Evolutionary conservation across 1,140 invertebrate species (phyloP), one percentile per base, ranked within the genome.

Genomic region (Stenopsyche tienmushanensis): DNA sequence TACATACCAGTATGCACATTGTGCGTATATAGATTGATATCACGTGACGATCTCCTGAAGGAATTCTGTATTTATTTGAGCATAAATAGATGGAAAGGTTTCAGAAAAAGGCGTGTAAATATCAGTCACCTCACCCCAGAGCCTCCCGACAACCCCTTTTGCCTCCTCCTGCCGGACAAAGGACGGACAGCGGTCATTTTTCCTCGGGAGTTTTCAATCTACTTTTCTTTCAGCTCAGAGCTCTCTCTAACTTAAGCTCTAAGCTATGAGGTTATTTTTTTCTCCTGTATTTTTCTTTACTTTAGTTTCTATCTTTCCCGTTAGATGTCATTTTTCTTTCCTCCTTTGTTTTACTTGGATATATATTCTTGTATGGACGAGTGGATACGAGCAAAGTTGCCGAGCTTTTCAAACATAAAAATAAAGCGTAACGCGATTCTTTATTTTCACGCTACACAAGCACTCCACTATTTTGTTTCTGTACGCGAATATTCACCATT

Each of bases 121-220:
- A 73, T 74, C 73, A 74, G 71, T 72, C 74, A 75, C 73, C 74
- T 73, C 75, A 73, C 76, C 74, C 74, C 74, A 72, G 74, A 72
- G 73, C 29, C 29, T 13, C 29, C 24, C 42, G 17, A 17, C 60
- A 20, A 39, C 57, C 62, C 50, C 62, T 58, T 25, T 47, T 45
- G 10, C 47, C 66, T 49, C 21, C 45, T 42, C 57, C 47, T 13
- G 54, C 58, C 67, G 67, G 67, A 70, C 64, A 70, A 70, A 70
- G 67, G 67, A 66, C 74, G 76, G 75, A 79, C 76, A 77, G 74
- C 74, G 78, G 79, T 81, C 77, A 81, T 81, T 81, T 81, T 80
- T 81, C 76, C 76, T 76, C 74, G 74, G 65, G 71, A 71, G 71
- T 77, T 79, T 79, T 75, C 76, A 80, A 80, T 80, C 76, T 77